Evolutionary conservation across 2,888 invertebrate species (phyloP), one percentile per base, ranked within the genome.

Genomic region (Thymelicus sylvestris): DNA sequence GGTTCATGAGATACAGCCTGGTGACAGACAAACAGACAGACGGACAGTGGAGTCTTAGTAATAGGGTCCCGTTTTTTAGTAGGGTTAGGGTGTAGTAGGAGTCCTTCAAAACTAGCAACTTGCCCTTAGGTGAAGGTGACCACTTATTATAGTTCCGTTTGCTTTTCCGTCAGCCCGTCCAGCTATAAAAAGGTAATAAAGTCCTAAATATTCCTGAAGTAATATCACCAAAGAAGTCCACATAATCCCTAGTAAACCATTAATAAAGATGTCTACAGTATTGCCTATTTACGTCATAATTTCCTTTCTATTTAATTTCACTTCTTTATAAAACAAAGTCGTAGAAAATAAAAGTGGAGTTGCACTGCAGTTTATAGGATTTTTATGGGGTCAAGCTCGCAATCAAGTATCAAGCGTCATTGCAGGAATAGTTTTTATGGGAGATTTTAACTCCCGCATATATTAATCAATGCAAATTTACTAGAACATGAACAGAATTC

Each of bases 321-420:
- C 44, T 57, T 31, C 57, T 13, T 44, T 38, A 38, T 57, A 38
- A 13, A 57, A 60, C 39, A 41, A 39, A 60, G 60, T 60, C 41
- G 39, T 39, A 13, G 41, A 41, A 60, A 60, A 60, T 57, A 57
- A 38, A 44, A 57, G 39, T 59, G 38, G n/a, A 59, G 41, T 4
- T 15, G 39, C 39, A 15, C 60, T 60, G 60, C 41, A 60, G 60
- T 60, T 60, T 60, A 60, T 60, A 60, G 60, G 41, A 41, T 41
- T 60, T 60, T 60, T 60, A 60, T 60, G 39, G 60, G 39, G 60
- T 41, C 39, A 60, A 39, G 41, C 39, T 60, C 8, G 31, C 50
- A 15, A 57, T 57, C 57, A 6, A 38, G 31, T 12, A 57, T 57
- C 57, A 6, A 38, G 31, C 31, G 57, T 31, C 38, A 13, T 8